Conservation (phyloP, 2,113 vertebrate genomes). For the Ploceus nigricollis region DNA sequence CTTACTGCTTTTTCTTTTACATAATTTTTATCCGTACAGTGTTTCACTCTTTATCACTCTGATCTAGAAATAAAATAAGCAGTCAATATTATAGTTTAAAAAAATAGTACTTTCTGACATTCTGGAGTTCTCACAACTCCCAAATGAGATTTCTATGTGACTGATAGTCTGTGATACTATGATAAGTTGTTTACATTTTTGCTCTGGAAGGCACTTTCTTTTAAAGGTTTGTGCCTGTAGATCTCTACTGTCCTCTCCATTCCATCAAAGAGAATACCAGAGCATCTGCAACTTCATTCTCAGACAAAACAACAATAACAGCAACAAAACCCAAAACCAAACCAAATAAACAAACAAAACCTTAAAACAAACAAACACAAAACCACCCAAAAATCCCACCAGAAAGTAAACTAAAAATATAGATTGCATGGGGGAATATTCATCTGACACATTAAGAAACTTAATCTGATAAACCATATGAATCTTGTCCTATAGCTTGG, state of each 20-base stretch:
- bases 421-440: neutral
- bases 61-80: neutral
- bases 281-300: neutral
- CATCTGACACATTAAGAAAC: neutral
- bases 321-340: neutral
- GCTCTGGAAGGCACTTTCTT: neutral
- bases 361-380: neutral
- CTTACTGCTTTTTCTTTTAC: neutral
- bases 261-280: neutral
- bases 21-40: neutral
- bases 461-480: neutral
- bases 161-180: neutral
- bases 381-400: neutral
- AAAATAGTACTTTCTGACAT: neutral
- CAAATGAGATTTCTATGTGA: neutral
- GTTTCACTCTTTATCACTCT: neutral
- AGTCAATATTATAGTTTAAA: neutral
- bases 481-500: neutral
- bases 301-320: neutral
- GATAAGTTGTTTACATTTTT: neutral
- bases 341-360: neutral
- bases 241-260: neutral
- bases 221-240: neutral
- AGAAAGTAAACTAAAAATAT: neutral
- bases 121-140: neutral